Base-by-base conservation (phyloP, 2,888 invertebrate genomes). In the Eupithecia exiguata region DNA sequence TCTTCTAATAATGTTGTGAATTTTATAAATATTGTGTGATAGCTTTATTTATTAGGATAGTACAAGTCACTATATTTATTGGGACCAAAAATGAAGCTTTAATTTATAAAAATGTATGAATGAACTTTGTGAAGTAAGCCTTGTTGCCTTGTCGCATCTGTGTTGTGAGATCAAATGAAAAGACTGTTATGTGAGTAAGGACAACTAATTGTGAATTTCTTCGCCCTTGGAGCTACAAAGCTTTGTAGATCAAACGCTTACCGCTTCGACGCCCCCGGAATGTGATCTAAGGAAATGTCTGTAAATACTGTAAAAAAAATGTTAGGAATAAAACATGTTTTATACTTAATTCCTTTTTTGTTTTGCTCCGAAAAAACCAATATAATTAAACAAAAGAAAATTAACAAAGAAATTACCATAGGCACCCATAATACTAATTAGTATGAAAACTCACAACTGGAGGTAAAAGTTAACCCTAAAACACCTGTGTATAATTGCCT, bases 61-160 rank as follows among this genome's bases (percentile, higher is more conserved):
- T 30, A 77, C 80, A 75, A 88, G 86, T 86, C 84, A 86, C 74
- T 84, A 79, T 74, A 83, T 71, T 75, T 81, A 81, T 86, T 82
- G 86, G 89, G 90, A 91, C 92, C 92, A 92, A 77, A 69, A 71
- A 69, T 18, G 40, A 84, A 93, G 93, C 93, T 93, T 93, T 93
- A 93, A 75, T 71, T 21, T 61, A 61, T 40, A 43, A 63, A 74
- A 49, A 18, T 53, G 49, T 70, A 7, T 40, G 14, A 66, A 65
- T 40, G 5, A 40, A 65, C 12, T 36, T 30, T 65, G 12, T 65
- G 7, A 40, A 66, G 25, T 43, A 66, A 10, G 38, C 10, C 4
- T 36, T 65, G n/a, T 53, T 21, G 12, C 21, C n/a, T n/a, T n/a
- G n/a, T 3, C 21, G 53, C 12, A 53, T 21, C 21, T 53, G 49